phyloP scores from a whole-genome alignment of 2,113 vertebrate species.

The Dinomys branickii region DNA sequence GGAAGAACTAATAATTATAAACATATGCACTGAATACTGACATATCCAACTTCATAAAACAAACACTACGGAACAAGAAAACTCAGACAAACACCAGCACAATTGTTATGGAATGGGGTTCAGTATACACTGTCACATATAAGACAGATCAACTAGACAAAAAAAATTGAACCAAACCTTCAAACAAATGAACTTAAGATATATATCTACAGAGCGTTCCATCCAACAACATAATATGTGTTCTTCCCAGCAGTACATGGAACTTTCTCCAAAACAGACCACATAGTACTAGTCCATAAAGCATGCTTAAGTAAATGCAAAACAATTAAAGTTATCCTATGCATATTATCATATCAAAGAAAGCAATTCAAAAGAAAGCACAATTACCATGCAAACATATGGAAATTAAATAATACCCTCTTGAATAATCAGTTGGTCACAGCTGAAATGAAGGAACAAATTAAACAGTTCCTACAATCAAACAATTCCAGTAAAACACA shows the following conservation, averaged over 20 bases:
- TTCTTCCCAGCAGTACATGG: background rate
- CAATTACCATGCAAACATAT: background rate
- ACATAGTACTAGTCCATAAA: background rate
- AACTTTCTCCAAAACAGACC: background rate
- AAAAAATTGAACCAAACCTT: background rate
- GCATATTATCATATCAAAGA: background rate
- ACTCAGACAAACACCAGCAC: background rate
- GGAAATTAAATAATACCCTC: background rate
- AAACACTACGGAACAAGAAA: background rate
- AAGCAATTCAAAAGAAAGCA: background rate
- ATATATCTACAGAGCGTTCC: background rate
- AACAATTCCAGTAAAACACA: background rate
- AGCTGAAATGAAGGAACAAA: background rate
- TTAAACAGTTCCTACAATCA: background rate
- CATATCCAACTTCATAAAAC: background rate
- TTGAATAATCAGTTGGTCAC: background rate
- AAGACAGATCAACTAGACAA: background rate
- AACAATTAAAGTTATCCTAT: background rate
- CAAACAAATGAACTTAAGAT: background rate
- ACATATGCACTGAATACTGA: background rate
- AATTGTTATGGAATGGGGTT: background rate
- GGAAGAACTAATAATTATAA: background rate
- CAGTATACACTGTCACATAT: background rate
- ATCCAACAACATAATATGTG: background rate
- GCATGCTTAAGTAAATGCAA: background rate